phyloP scores from a whole-genome alignment of 2,113 vertebrate species.

The Maccullochella peelii region DNA sequence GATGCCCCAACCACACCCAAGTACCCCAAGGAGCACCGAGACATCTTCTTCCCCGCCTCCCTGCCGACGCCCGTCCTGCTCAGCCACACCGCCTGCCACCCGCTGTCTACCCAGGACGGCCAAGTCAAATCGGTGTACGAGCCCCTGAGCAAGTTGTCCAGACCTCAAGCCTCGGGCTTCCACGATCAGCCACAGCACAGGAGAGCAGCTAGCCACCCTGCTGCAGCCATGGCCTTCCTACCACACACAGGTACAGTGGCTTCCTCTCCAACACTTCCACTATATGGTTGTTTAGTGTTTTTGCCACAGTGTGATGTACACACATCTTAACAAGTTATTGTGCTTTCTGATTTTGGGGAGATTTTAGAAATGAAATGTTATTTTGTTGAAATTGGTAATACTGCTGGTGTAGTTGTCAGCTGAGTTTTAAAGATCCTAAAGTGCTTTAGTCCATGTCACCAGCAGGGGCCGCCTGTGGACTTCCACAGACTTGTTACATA shows the following conservation, averaged over 20 bases:
- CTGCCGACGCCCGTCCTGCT: conserved; percentile 76
- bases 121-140: conserved; percentile 80
- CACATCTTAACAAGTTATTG: background rate
- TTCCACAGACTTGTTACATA: conserved; percentile 52
- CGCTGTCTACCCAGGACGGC: conserved; percentile 74
- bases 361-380: background rate
- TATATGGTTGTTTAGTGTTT: background rate
- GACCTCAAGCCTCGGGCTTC: conserved; percentile 72
- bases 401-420: background rate
- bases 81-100: conserved; percentile 74
- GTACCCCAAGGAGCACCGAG: conserved; percentile 90
- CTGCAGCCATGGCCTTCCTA: conserved; percentile 76
- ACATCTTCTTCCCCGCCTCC: conserved; percentile 89
- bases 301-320: background rate
- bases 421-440: background rate
- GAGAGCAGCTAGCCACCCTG: conserved; percentile 62
- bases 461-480: conserved; percentile 64
- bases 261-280: background rate
- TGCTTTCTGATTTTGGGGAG: background rate
- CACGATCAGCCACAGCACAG: conserved; percentile 77
- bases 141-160: conserved; percentile 82
- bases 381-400: background rate
- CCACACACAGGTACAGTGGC: conserved; percentile 77
- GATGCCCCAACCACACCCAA: conserved; percentile 94
- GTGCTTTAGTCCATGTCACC: conserved; percentile 14